Conservation (phyloP, 2,797 vertebrate genomes). For the Oceanodroma leucorhoa region DNA sequence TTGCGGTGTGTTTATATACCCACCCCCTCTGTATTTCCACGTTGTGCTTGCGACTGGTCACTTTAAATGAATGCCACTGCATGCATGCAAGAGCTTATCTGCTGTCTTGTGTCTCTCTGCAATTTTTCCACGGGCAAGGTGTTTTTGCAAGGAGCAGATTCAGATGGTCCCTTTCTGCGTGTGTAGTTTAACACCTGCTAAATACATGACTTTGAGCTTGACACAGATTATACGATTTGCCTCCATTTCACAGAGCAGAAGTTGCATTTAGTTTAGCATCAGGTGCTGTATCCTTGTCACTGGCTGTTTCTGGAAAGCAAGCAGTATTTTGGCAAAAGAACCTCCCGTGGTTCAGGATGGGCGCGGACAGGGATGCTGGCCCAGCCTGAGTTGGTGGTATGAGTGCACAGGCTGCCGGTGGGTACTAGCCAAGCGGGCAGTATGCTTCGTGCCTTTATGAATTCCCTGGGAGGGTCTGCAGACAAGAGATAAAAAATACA, state of each 20-base stretch:
- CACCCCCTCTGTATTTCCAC: neutral
- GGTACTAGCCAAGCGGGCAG: neutral
- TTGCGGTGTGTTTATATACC: neutral
- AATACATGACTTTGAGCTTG: neutral
- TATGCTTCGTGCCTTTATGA: accelerated
- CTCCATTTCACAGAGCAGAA: neutral
- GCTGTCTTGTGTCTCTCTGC: neutral
- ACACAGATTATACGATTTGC: neutral
- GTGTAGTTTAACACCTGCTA: accelerated
- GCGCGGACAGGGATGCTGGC: accelerated
- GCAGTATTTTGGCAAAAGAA: neutral
- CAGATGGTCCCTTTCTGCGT: neutral
- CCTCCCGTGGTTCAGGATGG: neutral
- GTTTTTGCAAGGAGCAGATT: neutral
- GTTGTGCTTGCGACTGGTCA: neutral
- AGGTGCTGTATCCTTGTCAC: accelerated
- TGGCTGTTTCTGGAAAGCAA: neutral
- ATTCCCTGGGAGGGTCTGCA: neutral
- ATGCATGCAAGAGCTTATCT: neutral
- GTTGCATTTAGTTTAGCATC: neutral
- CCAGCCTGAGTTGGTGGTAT: accelerated
- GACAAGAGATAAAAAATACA: neutral
- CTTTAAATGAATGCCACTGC: neutral
- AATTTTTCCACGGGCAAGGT: accelerated
- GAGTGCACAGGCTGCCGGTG: neutral